phyloP scores from a whole-genome alignment of 64 coral and sea anemone genomes.

The Porites lutea region DNA sequence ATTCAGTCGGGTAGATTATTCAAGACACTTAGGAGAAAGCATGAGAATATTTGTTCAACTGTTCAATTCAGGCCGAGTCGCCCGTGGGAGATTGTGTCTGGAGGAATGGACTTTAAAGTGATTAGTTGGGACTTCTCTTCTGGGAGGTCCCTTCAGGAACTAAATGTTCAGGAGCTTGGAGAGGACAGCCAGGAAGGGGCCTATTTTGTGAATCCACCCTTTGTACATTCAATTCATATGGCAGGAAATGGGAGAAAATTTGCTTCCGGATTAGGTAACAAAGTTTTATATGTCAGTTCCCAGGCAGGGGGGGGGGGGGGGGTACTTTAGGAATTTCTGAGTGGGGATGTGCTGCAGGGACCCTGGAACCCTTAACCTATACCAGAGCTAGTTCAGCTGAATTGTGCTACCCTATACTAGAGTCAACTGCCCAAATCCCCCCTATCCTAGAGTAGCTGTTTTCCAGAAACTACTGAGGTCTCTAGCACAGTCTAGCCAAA shows the following conservation, averaged over 20 bases:
- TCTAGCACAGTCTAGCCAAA: too few relatives aligned
- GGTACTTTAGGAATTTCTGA: too few relatives aligned
- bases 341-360: too few relatives aligned
- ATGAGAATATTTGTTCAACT: constrained; percentile 87
- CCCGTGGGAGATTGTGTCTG: constrained; percentile 86
- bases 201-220: constrained; percentile 88
- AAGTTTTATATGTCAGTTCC: too few relatives aligned
- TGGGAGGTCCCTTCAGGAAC: constrained; percentile 58
- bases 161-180: constrained; percentile 68
- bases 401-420: too few relatives aligned
- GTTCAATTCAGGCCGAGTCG: constrained; percentile 88
- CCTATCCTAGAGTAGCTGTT: too few relatives aligned
- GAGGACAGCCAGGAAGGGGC: neutral
- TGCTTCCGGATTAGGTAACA: constrained; percentile 87
- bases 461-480: too few relatives aligned
- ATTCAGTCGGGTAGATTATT: constrained; percentile 69
- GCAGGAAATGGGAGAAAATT: constrained; percentile 73
- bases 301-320: too few relatives aligned
- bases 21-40: constrained; percentile 71
- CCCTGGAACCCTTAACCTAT: too few relatives aligned
- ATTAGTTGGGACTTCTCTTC: constrained; percentile 92
- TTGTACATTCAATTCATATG: constrained; percentile 93
- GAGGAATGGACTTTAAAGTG: constrained; percentile 89
- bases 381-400: too few relatives aligned
- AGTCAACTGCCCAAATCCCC: too few relatives aligned